Evolutionary conservation across 2,797 vertebrate species (phyloP).

Genomic region (Girardinus metallicus): DNA sequence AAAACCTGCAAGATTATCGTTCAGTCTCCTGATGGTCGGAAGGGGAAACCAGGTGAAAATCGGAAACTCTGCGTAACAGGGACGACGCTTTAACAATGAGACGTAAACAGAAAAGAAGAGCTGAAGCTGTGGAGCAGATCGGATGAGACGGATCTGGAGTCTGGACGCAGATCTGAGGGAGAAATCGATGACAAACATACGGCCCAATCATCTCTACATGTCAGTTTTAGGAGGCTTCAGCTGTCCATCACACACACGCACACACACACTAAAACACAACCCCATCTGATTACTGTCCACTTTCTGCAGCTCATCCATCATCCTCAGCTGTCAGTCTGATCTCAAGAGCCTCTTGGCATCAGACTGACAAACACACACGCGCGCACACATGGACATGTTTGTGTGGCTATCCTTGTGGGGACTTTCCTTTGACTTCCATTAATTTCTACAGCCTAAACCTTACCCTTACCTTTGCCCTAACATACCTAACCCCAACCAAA

Average conservation of each 20-base stretch:
- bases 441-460: too few relatives aligned
- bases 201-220: constrained; percentile 67
- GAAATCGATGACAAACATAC: constrained; percentile 71
- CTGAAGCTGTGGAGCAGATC: constrained; percentile 3
- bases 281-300: constrained; percentile 64
- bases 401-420: too few relatives aligned
- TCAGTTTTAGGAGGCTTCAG: constrained; percentile 61
- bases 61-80: too few relatives aligned
- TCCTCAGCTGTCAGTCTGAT: constrained; percentile 71
- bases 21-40: too few relatives aligned
- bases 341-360: constrained; percentile 62
- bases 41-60: too few relatives aligned
- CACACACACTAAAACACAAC: constrained; percentile 23
- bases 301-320: constrained; percentile 79
- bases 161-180: constrained; percentile 52
- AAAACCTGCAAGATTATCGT: too few relatives aligned
- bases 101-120: too few relatives aligned
- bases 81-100: too few relatives aligned
- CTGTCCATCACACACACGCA: constrained; percentile 50
- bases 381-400: too few relatives aligned
- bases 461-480: too few relatives aligned
- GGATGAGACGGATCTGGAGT: not conserved
- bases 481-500: too few relatives aligned
- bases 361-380: constrained; percentile 25
- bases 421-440: too few relatives aligned